phyloP scores from a whole-genome alignment of 1,140 invertebrate species.

The Aphaenogaster rudis region DNA sequence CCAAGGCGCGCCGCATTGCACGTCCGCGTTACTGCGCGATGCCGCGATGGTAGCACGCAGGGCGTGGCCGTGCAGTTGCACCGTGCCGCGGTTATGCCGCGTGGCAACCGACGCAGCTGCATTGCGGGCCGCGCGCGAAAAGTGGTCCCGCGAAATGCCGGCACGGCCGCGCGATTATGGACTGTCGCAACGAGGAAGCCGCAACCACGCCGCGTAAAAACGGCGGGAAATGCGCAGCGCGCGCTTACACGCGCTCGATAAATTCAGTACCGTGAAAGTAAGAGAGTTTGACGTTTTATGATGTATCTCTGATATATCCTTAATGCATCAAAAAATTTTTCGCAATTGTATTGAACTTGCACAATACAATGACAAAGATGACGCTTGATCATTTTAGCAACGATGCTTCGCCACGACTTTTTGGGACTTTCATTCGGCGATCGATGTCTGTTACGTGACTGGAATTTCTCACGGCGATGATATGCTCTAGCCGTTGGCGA shows the following conservation, averaged over 20 bases:
- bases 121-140: background rate
- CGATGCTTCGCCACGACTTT: background rate
- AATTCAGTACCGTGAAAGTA: background rate
- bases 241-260: background rate
- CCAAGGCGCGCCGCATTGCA: background rate
- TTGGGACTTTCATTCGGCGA: background rate
- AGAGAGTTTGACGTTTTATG: background rate
- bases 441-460: constrained; percentile 68
- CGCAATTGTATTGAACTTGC: background rate
- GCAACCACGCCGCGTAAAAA: background rate
- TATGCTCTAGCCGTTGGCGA: constrained; percentile 47
- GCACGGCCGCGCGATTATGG: constrained; percentile 10
- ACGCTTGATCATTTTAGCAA: background rate
- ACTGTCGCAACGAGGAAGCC: constrained; percentile 8
- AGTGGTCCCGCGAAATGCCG: background rate
- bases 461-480: constrained; percentile 66
- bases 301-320: background rate
- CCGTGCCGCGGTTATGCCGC: constrained; percentile 17
- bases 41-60: constrained; percentile 43
- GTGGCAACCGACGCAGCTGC: constrained; percentile 16
- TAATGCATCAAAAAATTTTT: background rate
- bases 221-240: background rate
- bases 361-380: background rate
- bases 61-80: constrained; percentile 61
- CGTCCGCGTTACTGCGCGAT: background rate